phyloP scores from a whole-genome alignment of 1,140 invertebrate genomes.

The Probaryconus sp. region DNA sequence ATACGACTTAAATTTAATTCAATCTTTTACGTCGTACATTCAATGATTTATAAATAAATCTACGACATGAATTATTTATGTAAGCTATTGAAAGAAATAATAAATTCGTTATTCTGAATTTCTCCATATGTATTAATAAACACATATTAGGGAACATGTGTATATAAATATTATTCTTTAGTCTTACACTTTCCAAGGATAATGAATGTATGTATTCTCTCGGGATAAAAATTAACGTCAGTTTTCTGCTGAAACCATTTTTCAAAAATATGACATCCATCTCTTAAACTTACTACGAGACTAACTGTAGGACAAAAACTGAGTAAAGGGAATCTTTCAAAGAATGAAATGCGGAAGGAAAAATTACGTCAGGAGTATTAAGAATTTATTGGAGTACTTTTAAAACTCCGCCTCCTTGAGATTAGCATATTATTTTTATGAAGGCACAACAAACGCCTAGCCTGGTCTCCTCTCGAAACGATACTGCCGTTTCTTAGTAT shows the following conservation, averaged over 20 bases:
- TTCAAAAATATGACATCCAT: too few relatives aligned
- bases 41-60: too few relatives aligned
- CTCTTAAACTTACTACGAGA: too few relatives aligned
- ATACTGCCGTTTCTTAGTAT: conserved; percentile 58
- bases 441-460: conserved; percentile 62
- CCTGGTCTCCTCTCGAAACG: conserved; percentile 48
- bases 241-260: too few relatives aligned
- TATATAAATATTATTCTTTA: too few relatives aligned
- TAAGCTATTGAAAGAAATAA: too few relatives aligned
- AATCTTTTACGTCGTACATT: conserved; percentile 11
- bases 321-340: conserved; percentile 75
- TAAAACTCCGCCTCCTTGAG: conserved; percentile 76
- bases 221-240: conserved; percentile 4
- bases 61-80: too few relatives aligned
- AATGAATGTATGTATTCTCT: too few relatives aligned
- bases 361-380: conserved; percentile 78
- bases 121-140: too few relatives aligned
- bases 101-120: too few relatives aligned
- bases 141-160: too few relatives aligned
- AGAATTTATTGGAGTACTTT: conserved; percentile 78
- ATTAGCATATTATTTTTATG: conserved; percentile 79
- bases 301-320: conserved; percentile 66
- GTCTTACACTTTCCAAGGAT: too few relatives aligned
- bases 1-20: conserved; percentile 2
- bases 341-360: conserved; percentile 64